These are phyloP conservation scores for Leptocoma aspasia DNA, from an alignment of 2,113 vertebrate species.

Conservation along the genomic window DNA sequence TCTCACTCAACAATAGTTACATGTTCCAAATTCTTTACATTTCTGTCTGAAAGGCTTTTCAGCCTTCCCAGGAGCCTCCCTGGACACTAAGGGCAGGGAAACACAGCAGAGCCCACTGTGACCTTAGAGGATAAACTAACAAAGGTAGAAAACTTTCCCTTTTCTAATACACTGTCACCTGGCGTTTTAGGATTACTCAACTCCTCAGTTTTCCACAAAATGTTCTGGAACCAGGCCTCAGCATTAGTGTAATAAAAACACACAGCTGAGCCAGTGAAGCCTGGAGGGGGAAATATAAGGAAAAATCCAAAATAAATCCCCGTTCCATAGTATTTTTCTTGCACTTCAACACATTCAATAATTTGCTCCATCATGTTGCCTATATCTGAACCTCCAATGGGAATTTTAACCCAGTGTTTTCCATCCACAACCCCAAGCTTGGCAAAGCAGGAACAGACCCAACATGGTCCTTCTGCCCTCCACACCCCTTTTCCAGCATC, in stretches of 20 bases:
- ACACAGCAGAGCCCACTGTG: not conserved
- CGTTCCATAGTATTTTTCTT: not conserved
- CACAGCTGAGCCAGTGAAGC: not conserved
- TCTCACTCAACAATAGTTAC: not conserved
- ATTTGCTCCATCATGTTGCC: not conserved
- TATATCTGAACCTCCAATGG: accelerated
- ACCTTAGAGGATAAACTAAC: not conserved
- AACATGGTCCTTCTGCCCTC: accelerated
- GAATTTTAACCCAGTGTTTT: not conserved
- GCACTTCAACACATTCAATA: not conserved
- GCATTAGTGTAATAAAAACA: not conserved
- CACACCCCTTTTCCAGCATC: not conserved
- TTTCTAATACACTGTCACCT: not conserved
- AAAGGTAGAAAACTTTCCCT: not conserved
- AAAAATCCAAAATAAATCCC: not conserved
- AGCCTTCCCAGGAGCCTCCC: not conserved
- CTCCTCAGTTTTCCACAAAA: not conserved
- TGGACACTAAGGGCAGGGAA: not conserved
- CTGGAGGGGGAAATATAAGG: accelerated
- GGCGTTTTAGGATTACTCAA: not conserved
- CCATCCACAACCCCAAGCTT: not conserved
- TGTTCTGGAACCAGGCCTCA: not conserved
- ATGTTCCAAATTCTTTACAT: not conserved
- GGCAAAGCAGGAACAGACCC: not conserved
- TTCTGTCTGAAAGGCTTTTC: not conserved